Evolutionary conservation across 2,888 invertebrate species (phyloP).

Genomic region (Ypsolopha scabrella): DNA sequence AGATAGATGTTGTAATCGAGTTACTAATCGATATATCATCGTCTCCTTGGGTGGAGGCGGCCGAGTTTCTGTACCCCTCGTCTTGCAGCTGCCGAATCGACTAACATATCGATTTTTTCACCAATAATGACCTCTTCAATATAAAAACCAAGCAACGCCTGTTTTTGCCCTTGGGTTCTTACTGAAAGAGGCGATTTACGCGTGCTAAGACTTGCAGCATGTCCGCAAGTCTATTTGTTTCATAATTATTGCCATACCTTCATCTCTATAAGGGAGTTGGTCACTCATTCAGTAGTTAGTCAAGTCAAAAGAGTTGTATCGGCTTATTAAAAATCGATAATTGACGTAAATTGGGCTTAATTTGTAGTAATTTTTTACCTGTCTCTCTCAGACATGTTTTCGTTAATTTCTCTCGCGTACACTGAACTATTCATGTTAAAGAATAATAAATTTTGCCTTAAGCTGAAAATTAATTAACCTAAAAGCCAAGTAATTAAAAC

Average conservation of each 20-base stretch:
- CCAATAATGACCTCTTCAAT: constrained; percentile 1
- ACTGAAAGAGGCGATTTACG: not conserved
- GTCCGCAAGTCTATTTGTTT: constrained; percentile 19
- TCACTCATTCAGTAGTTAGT: constrained; percentile 13
- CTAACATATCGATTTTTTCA: constrained; percentile 4
- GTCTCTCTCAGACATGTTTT: constrained; percentile 5
- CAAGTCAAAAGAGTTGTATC: constrained; percentile 17
- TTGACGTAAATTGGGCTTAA: constrained; percentile 28
- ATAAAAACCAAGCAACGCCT: not conserved
- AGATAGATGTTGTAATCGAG: not conserved
- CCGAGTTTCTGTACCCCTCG: not conserved
- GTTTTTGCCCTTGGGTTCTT: not conserved
- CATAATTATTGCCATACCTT: constrained; percentile 10
- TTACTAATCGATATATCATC: constrained; percentile 2
- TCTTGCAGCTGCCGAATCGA: constrained; percentile 2
- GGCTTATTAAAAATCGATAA: constrained; percentile 30
- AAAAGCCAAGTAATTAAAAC: no score
- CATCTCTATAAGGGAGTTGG: not conserved
- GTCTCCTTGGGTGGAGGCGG: not conserved
- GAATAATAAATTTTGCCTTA: no score
- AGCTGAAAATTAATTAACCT: no score
- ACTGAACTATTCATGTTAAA: no score
- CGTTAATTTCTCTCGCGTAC: no score
- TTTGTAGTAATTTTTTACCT: constrained; percentile 13
- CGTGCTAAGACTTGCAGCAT: constrained; percentile 10